Base-by-base conservation (phyloP, 2,113 vertebrate species). In the Crocuta crocuta region DNA sequence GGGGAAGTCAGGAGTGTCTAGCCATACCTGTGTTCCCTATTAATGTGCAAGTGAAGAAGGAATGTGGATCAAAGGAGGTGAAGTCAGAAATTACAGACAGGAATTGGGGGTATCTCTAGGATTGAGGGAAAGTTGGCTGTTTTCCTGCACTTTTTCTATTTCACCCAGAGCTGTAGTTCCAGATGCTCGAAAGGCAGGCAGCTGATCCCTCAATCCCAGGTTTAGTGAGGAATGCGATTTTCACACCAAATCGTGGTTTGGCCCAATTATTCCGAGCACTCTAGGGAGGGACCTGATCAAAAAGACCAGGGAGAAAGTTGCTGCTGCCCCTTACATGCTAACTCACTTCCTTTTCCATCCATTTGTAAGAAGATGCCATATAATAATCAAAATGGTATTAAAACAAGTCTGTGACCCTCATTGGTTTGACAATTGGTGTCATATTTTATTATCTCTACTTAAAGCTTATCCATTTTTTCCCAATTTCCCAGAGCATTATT, bases 121-220 rank as follows among this genome's bases (percentile, higher is more conserved):
- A 43, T 10, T 43, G 2, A 76, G 50, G 71, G 50, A 31, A 61
- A 68, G 24, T 33, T 95, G 83, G 26, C 74, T 92, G 2, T 50
- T 91, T 71, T 43, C 65, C 76, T 88, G 31, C 1, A 2, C 45
- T 76, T 71, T 93, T 83, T 73, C 16, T 65, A 10, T 48, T 82
- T 63, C 31, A 26, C 61, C 73, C 33, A 35, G 68, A 93, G 79
- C 71, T 50, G 71, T 63, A 50, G 66, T 76, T 97, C 70, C 84
- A 95, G 92, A 89, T 90, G 86, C 70, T 63, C 50, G 68, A 53
- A 81, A 80, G 63, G 45, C 82, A 91, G 35, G 74, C 79, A 79
- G 39, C 43, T 66, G 23, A 71, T 61, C 92, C 78, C 31, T 28
- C 1, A 2, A 55, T n/a, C 31, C 58, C 65, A 63, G 21, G 33